Evolutionary conservation across 1,140 invertebrate genomes (phyloP), one percentile per base, ranked within the genome.

Genomic region (Hylaeus anthracinus): DNA sequence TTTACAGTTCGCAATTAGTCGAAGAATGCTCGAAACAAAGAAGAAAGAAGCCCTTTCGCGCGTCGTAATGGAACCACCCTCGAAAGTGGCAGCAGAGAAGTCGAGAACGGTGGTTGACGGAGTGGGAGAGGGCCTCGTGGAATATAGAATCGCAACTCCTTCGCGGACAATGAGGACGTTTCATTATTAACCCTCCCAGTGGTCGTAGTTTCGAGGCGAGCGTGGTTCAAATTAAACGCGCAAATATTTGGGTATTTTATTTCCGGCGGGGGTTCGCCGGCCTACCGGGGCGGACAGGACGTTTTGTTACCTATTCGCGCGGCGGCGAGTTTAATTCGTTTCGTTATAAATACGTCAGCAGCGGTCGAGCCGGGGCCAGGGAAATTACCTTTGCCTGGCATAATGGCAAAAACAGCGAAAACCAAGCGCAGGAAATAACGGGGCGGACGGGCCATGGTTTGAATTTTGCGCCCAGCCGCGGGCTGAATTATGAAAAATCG

Each of bases 141-240:
- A 82, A 79, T 79, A 58, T 41, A 14, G 53, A 15, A n/a, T 37
- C 12, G 69, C 26, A 70, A 82, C 87, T 89, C 86, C 84, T 90
- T 81, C 63, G 86, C 84, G 87, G 89, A 91, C 91, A 92, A 92
- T 91, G 86, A 86, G 26, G 88, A 90, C 89, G 86, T 91, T 92
- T 92, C 88, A 91, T 92, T 91, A 92, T 91, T 91, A 91, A 91
- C 51, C 72, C 72, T 72, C 63, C 75, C 61, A 45, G 70, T 3
- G 58, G 70, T 58, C 80, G 56, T 53, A 9, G 58, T 37, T 43
- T 51, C 51, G 51, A 75, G 66, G 14, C 80, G 67, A 84, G 70
- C 84, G 64, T 72, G 84, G 77, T 86, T 87, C 76, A 80, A 86
- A 87, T 87, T 87, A 87, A 87, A 87, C 84, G 74, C 60, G 77